Evolutionary conservation across 2,888 invertebrate species (phyloP).

Genomic region (Ferdinandea cuprea): DNA sequence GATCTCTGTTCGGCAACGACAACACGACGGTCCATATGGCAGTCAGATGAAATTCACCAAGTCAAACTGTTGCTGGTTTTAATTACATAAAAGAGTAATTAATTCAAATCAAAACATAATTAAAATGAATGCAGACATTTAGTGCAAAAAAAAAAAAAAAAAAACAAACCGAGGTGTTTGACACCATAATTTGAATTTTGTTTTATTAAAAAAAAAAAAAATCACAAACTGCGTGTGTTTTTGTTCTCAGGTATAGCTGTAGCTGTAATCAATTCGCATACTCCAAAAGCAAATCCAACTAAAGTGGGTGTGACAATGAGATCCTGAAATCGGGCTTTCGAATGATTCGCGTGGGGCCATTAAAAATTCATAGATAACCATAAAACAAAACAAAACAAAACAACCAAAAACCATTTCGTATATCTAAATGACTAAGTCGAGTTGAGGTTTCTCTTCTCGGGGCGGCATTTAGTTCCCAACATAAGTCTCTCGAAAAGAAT

Average conservation of each 20-base stretch:
- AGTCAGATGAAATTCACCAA: conserved; percentile 36
- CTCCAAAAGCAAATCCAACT: conserved; percentile 10
- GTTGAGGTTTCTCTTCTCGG: conserved; percentile 23
- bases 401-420: too few relatives aligned
- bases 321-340: not conserved
- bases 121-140: not conserved
- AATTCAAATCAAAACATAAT: conserved; percentile 40
- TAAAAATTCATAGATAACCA: conserved; percentile 17
- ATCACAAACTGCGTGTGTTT: not conserved
- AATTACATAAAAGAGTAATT: conserved; percentile 11
- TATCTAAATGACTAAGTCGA: conserved; percentile 23
- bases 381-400: conserved; percentile 6
- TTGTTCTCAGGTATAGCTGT: not conserved
- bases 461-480: conserved; percentile 5
- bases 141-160: conserved; percentile 8
- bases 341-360: conserved; percentile 43
- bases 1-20: not conserved
- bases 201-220: conserved; percentile 36
- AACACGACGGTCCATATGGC: conserved; percentile 12
- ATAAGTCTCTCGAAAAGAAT: conserved; percentile 17
- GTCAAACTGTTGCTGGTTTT: not conserved
- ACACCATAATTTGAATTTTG: conserved; percentile 62
- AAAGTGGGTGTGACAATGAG: conserved; percentile 59
- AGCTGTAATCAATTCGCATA: conserved; percentile 15
- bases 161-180: conserved; percentile 61